These are phyloP conservation scores for Ephialtes manifestator DNA, from an alignment of 2,888 invertebrate genomes.

Conservation along the genomic window DNA sequence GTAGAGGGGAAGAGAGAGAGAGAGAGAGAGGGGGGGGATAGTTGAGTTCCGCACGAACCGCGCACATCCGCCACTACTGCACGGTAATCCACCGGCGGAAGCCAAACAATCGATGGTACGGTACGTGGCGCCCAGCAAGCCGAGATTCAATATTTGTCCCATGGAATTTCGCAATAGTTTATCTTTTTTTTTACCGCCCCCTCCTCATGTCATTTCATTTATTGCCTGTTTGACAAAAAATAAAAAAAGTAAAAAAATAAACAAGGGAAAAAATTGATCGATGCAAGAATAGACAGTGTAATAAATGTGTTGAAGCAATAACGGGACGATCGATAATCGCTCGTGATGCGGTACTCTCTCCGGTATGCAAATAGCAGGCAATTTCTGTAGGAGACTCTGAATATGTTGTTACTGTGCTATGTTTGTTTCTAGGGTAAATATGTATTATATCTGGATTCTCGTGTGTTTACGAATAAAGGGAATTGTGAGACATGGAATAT, in stretches of 20 bases:
- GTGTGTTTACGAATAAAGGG: neutral
- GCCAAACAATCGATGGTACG: conserved; percentile 63
- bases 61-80: conserved; percentile 53
- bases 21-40: neutral
- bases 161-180: conserved; percentile 36
- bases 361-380: neutral
- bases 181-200: neutral
- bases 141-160: conserved; percentile 58
- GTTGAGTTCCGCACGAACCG: conserved; percentile 56
- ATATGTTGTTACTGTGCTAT: neutral
- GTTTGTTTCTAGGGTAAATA: neutral
- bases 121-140: conserved; percentile 42
- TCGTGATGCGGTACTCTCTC: neutral
- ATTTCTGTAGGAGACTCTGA: neutral
- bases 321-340: neutral
- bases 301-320: neutral
- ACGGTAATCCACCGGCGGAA: conserved; percentile 60
- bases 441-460: neutral
- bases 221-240: neutral
- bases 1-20: neutral
- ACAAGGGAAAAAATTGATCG: too few relatives aligned
- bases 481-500: neutral
- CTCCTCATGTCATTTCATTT: conserved; percentile 22
- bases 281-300: too few relatives aligned
- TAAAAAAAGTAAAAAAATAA: too few relatives aligned